Conservation (phyloP, 1,140 invertebrate species). For the Catajapyx aquilonaris region DNA sequence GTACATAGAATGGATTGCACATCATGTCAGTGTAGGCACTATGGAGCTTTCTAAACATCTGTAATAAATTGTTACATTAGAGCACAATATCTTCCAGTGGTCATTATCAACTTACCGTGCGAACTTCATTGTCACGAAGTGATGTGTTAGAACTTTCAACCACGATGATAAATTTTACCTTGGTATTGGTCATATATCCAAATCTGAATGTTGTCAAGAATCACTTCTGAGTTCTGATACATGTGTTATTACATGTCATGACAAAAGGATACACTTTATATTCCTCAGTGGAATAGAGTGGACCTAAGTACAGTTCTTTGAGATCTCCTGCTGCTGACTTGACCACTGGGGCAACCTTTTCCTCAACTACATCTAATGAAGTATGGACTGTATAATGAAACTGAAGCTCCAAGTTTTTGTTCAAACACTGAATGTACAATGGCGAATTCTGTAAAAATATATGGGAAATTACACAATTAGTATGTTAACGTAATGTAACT, state of each 20-base stretch:
- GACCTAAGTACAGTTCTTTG: constrained; percentile 73
- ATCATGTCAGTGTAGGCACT: too few species aligned
- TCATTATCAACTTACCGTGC: constrained; percentile 52
- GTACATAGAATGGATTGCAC: too few species aligned
- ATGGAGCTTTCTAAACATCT: too few species aligned
- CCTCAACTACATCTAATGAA: constrained; percentile 82
- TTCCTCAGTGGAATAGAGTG: constrained; percentile 85
- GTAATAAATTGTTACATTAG: too few species aligned
- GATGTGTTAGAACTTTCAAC: constrained; percentile 75
- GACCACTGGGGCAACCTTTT: constrained; percentile 46
- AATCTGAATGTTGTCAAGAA: constrained; percentile 36
- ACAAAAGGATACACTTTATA: constrained; percentile 69
- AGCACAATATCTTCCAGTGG: too few species aligned
- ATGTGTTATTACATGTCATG: neutral
- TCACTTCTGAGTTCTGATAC: constrained; percentile 1
- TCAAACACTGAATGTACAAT: constrained; percentile 57
- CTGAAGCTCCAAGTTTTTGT: constrained; percentile 52
- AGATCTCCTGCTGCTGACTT: constrained; percentile 42
- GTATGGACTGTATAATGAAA: constrained; percentile 87
- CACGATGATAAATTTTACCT: constrained; percentile 85
- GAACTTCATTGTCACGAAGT: constrained; percentile 80
- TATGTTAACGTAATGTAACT: too few species aligned
- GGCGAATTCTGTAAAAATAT: constrained; percentile 67
- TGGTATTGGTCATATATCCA: constrained; percentile 94
- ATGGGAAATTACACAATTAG: too few species aligned